phyloP scores from a whole-genome alignment of 2,888 invertebrate genomes.

The Dryocosmus kuriphilus region DNA sequence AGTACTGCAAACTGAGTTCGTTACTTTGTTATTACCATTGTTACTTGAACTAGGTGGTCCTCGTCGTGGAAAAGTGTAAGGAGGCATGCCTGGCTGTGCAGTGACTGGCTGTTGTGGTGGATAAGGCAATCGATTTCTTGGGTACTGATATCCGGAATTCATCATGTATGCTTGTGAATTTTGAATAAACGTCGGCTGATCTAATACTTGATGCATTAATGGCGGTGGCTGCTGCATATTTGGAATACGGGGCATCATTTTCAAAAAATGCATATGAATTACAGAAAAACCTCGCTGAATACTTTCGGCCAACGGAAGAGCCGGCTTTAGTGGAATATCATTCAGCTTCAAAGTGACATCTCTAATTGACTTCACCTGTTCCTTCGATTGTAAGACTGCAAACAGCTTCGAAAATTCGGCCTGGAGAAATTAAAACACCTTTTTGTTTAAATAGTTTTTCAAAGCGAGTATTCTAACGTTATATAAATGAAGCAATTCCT shows the following conservation, averaged over 20 bases:
- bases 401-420: neutral
- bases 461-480: neutral
- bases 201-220: neutral
- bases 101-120: neutral
- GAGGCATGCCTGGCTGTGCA: neutral
- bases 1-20: neutral
- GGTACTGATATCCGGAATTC: neutral
- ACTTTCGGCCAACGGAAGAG: conserved; percentile 17
- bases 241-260: conserved; percentile 11
- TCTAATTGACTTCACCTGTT: neutral
- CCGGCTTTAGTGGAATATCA: conserved; percentile 37
- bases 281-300: conserved; percentile 39
- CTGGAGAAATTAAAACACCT: neutral
- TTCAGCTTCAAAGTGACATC: conserved; percentile 12
- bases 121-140: neutral
- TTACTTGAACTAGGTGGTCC: neutral
- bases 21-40: neutral
- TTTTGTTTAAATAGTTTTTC: neutral
- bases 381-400: conserved; percentile 12
- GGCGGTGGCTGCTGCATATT: conserved; percentile 6
- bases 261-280: conserved; percentile 6
- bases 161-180: neutral
- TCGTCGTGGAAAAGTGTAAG: neutral
- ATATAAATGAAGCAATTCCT: neutral
- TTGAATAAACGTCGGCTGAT: neutral